Base-by-base conservation (phyloP, 2,797 vertebrate genomes). In the Oreonectes daqikongensis region DNA sequence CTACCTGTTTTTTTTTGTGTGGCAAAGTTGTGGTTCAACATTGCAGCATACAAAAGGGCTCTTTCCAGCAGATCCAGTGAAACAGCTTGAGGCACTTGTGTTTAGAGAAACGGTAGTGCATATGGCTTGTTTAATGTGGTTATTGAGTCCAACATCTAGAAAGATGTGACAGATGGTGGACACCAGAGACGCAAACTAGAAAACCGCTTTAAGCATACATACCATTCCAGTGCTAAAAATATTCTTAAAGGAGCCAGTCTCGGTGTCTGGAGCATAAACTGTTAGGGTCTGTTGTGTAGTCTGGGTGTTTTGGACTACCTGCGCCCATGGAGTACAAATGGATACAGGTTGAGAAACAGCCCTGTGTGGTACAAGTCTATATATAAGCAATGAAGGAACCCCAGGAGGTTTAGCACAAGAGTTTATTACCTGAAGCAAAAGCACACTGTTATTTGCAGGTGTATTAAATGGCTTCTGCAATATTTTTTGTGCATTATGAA, bases 371-470 rank as follows among this genome's bases (percentile, higher is more conserved):
- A 42, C 42, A 48, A 46, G 28, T 67, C 42, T 72, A 42, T 73
- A 77, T 72, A 72, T 35, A 67, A 77, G 48, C 46, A 64, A 78
- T 69, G 68, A 69, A 53, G 69, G 46, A 17, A 14, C 72, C 73
- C 66, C 59, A 28, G 14, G 72, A 46, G 74, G 30, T 68, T 81
- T 74, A 53, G 69, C 66, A 65, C 26, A 61, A 61, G 35, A 38
- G 53, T 65, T 70, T 73, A 75, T 67, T 66, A 73, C 46, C 57
- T 55, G 57, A 77, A 65, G 59, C 68, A 63, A 79, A 50, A 40
- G 69, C 60, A 73, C 69, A 77, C 28, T 18, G 52, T 73, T 72
- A 77, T 77, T 81, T 73, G 30, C 53, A 46, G 69, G 69, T 53
- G 10, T 22, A 38, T 55, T 77, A 64, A 18, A 38, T 0, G 1